Evolutionary conservation across 2,797 vertebrate species (phyloP).

Genomic region (Molossus alvarezi): DNA sequence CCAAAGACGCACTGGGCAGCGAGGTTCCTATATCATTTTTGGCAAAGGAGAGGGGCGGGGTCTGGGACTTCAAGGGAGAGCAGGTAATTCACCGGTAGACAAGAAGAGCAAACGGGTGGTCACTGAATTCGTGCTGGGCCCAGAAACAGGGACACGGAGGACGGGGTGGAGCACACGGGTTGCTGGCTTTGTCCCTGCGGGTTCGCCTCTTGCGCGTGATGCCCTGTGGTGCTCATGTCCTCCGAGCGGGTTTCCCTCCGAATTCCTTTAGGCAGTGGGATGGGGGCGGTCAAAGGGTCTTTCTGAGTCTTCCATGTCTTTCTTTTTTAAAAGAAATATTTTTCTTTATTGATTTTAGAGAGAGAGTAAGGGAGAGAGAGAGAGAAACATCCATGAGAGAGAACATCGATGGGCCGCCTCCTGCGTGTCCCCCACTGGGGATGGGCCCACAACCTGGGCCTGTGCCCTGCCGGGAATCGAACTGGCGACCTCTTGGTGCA

Average conservation of each 20-base stretch:
- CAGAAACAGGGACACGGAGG: neutral
- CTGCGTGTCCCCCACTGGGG: no score
- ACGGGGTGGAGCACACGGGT: neutral
- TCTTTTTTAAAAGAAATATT: no score
- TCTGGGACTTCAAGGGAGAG: neutral
- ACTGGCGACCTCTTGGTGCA: no score
- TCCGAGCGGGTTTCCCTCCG: neutral
- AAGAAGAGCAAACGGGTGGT: neutral
- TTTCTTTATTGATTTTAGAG: no score
- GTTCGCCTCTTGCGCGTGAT: no score
- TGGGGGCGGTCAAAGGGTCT: neutral
- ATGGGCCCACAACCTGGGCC: no score
- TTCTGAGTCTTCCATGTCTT: neutral
- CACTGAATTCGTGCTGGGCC: neutral
- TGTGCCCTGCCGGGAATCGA: no score
- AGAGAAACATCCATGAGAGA: no score
- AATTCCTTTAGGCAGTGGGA: neutral
- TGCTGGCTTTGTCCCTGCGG: no score
- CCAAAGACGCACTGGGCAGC: neutral
- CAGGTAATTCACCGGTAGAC: neutral
- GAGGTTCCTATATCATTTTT: neutral
- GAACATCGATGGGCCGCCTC: no score
- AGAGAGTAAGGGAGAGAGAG: no score
- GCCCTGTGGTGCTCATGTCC: neutral
- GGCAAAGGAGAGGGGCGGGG: neutral